These are phyloP conservation scores for Phasianus colchicus DNA, from an alignment of 2,113 vertebrate species.

Conservation along the genomic window DNA sequence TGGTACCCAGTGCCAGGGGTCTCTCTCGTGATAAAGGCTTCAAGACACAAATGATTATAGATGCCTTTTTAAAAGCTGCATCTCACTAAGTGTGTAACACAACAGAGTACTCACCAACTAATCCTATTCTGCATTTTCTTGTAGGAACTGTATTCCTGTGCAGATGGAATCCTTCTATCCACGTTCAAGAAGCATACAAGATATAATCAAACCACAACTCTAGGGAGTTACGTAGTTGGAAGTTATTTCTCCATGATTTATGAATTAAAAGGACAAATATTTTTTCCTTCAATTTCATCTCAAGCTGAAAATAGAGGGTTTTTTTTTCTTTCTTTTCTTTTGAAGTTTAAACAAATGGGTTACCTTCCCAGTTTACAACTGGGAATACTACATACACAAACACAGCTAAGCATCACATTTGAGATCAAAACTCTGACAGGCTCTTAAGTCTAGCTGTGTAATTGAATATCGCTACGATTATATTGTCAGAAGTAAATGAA, in stretches of 20 bases:
- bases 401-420: background rate
- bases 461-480: slow-evolving; percentile 7
- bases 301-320: background rate
- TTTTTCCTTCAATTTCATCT: background rate
- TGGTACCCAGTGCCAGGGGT: background rate
- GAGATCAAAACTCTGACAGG: background rate
- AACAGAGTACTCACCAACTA: background rate
- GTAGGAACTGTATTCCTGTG: background rate
- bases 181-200: background rate
- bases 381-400: background rate
- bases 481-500: slow-evolving; percentile 25
- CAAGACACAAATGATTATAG: background rate
- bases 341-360: background rate
- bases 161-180: background rate
- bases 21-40: background rate
- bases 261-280: background rate
- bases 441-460: background rate
- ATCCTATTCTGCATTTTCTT: background rate
- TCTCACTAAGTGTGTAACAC: background rate
- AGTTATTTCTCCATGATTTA: background rate
- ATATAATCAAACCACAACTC: background rate
- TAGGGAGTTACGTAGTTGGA: background rate
- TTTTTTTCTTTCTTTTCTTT: background rate
- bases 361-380: background rate
- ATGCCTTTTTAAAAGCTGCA: background rate